These are phyloP conservation scores for Solen grandis DNA, from an alignment of 1,140 invertebrate species.

Conservation along the genomic window DNA sequence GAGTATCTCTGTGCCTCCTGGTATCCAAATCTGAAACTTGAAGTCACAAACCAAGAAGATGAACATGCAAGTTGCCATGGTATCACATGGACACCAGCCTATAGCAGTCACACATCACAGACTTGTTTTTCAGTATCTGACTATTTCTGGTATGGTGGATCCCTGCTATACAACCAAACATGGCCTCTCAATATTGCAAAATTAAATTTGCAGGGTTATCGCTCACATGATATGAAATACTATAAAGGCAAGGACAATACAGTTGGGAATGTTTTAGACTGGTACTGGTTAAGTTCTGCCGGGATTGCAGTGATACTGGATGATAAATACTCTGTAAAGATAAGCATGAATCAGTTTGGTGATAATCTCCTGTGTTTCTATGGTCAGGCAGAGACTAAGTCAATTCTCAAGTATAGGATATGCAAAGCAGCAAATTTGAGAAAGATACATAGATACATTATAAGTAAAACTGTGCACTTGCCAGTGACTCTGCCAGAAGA, in stretches of 20 bases:
- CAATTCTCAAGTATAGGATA: conserved; percentile 67
- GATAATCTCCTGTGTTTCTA: conserved; percentile 67
- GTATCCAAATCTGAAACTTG: conserved; percentile 43
- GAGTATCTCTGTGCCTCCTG: conserved; percentile 45
- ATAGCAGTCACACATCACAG: conserved; percentile 36
- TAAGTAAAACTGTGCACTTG: conserved; percentile 61
- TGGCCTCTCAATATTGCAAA: conserved; percentile 79
- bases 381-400: conserved; percentile 49
- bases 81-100: conserved; percentile 54
- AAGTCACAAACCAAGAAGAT: conserved; percentile 21
- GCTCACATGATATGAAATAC: conserved; percentile 68
- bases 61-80: conserved; percentile 57
- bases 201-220: conserved; percentile 51
- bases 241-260: conserved; percentile 59
- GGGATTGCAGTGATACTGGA: conserved; percentile 73
- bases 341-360: conserved; percentile 68
- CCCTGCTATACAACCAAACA: conserved; percentile 74
- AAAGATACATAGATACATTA: conserved; percentile 66
- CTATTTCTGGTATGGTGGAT: conserved; percentile 72
- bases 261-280: conserved; percentile 57
- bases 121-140: conserved; percentile 65
- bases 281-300: conserved; percentile 67
- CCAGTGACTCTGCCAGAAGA: conserved; percentile 84
- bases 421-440: conserved; percentile 67
- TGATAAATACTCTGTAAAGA: conserved; percentile 67